These are phyloP conservation scores for Camptogramma bilineatum DNA, from an alignment of 2,888 invertebrate genomes.

Conservation along the genomic window DNA sequence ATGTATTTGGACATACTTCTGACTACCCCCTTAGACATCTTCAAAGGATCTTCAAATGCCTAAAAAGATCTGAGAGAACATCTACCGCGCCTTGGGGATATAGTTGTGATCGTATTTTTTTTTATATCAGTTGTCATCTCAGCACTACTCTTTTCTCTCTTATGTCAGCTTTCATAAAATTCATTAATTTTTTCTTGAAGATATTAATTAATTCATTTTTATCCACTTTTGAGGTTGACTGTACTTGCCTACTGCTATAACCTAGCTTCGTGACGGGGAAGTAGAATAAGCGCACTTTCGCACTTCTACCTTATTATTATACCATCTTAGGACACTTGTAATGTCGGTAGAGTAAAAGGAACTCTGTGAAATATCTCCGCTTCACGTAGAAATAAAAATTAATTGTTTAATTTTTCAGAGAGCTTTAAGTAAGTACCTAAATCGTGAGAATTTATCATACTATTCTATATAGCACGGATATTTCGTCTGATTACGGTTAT, in stretches of 20 bases:
- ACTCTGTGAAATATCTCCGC: neutral
- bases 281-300: conserved; percentile 29
- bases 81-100: too few relatives aligned
- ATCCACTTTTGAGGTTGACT: neutral
- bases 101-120: too few relatives aligned
- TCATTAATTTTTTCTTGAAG: too few relatives aligned
- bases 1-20: too few relatives aligned
- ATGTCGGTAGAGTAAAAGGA: conserved; percentile 2
- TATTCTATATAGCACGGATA: neutral
- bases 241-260: neutral
- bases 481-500: neutral
- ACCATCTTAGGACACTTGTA: conserved; percentile 17
- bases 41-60: too few relatives aligned
- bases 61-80: too few relatives aligned
- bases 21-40: too few relatives aligned
- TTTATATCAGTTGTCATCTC: too few relatives aligned
- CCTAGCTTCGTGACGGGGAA: conserved; percentile 32
- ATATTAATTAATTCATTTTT: too few relatives aligned
- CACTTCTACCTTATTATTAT: conserved; percentile 16
- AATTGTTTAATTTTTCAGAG: neutral
- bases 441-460: neutral
- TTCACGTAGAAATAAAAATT: neutral
- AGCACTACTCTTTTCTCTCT: too few relatives aligned
- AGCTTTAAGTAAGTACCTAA: neutral
- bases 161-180: too few relatives aligned